Conservation (phyloP, 2,888 invertebrate genomes). For the Theretra japonica region DNA sequence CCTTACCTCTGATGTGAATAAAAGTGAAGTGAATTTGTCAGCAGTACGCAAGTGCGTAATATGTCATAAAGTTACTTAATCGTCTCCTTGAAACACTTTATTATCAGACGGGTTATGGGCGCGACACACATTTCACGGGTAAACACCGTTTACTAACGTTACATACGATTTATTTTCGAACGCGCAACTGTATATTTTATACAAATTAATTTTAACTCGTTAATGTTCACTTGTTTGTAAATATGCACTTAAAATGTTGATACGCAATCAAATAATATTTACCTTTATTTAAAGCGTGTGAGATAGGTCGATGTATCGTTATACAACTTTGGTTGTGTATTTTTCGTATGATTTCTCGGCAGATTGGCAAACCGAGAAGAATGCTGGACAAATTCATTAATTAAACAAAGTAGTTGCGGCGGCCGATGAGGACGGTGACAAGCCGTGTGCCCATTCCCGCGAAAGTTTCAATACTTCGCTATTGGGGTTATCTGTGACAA, state of each 20-base stretch:
- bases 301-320: background rate
- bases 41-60: conserved; percentile 50
- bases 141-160: conserved; percentile 60
- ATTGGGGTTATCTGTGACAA: conserved; percentile 78
- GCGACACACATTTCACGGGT: conserved; percentile 74
- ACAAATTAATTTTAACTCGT: conserved; percentile 17
- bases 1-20: conserved; percentile 44
- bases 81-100: conserved; percentile 80
- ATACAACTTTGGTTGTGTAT: background rate
- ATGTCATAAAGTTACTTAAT: conserved; percentile 73
- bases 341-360: conserved; percentile 35
- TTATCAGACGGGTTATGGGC: conserved; percentile 79
- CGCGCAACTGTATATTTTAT: conserved; percentile 34
- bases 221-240: conserved; percentile 12
- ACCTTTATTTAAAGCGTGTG: background rate
- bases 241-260: conserved; percentile 17
- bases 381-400: conserved; percentile 59
- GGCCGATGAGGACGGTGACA: conserved; percentile 54
- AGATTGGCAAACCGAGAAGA: conserved; percentile 48
- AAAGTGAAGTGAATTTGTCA: conserved; percentile 44
- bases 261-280: conserved; percentile 21
- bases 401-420: conserved; percentile 62
- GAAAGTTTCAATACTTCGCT: conserved; percentile 70
- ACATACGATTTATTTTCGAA: conserved; percentile 47
- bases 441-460: conserved; percentile 70